These are phyloP conservation scores for Gordius sp. DNA, from an alignment of 2,888 invertebrate species.

Conservation along the genomic window DNA sequence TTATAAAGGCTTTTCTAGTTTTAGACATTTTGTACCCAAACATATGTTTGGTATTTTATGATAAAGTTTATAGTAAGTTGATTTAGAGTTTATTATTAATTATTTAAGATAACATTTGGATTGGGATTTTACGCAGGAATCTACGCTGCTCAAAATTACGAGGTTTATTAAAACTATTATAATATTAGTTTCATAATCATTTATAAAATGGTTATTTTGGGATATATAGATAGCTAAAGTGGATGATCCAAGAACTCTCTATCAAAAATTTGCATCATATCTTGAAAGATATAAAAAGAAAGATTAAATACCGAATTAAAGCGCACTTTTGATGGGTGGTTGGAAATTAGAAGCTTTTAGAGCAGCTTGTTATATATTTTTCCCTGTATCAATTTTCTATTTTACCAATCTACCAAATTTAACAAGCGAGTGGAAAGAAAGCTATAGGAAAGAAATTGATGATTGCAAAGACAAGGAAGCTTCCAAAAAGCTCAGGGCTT, in stretches of 20 bases:
- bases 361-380: slow-evolving; percentile 4
- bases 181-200: too few relatives aligned
- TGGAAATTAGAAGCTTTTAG: slow-evolving; percentile 13
- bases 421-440: background rate
- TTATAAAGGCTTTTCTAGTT: too few relatives aligned
- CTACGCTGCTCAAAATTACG: too few relatives aligned
- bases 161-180: too few relatives aligned
- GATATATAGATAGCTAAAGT: background rate
- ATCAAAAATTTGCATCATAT: background rate
- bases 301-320: background rate
- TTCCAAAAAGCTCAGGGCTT: background rate
- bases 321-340: background rate
- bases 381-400: background rate
- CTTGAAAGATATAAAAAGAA: background rate
- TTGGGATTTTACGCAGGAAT: too few relatives aligned
- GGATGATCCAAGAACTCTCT: background rate
- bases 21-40: too few relatives aligned
- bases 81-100: too few relatives aligned
- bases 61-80: too few relatives aligned
- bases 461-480: background rate
- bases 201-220: too few relatives aligned
- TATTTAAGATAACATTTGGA: too few relatives aligned
- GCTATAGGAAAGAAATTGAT: background rate
- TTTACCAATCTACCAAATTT: background rate
- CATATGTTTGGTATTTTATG: too few relatives aligned